Evolutionary conservation across 2,113 vertebrate species (phyloP).

Genomic region (Aix galericulata): DNA sequence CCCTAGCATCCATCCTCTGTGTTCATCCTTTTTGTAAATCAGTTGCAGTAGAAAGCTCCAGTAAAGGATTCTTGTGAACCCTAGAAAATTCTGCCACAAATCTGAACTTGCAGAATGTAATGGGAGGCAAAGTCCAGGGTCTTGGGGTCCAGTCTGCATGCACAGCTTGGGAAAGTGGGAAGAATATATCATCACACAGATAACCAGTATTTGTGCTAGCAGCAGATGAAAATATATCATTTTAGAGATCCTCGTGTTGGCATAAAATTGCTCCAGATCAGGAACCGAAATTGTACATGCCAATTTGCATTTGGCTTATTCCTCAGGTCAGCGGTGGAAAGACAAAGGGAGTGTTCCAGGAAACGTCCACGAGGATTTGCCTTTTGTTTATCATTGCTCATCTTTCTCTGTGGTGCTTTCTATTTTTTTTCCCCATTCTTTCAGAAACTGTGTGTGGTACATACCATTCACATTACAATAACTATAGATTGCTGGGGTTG

Average conservation of each 20-base stretch:
- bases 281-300: not conserved
- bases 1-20: not conserved
- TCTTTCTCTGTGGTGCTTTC: not conserved
- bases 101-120: not conserved
- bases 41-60: fast-evolving
- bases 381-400: not conserved
- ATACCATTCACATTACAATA: not conserved
- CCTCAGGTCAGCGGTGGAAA: not conserved
- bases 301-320: not conserved
- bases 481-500: not conserved
- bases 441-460: not conserved
- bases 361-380: not conserved
- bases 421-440: not conserved
- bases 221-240: not conserved
- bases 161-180: not conserved
- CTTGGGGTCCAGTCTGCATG: not conserved
- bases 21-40: not conserved
- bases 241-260: not conserved
- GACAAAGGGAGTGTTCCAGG: not conserved
- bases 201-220: not conserved
- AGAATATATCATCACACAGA: not conserved
- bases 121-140: not conserved
- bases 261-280: not conserved
- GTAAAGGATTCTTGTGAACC: not conserved
- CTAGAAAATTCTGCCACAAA: not conserved